These are phyloP conservation scores for Ciconia nigra DNA, from an alignment of 2,797 vertebrate genomes.

Conservation along the genomic window DNA sequence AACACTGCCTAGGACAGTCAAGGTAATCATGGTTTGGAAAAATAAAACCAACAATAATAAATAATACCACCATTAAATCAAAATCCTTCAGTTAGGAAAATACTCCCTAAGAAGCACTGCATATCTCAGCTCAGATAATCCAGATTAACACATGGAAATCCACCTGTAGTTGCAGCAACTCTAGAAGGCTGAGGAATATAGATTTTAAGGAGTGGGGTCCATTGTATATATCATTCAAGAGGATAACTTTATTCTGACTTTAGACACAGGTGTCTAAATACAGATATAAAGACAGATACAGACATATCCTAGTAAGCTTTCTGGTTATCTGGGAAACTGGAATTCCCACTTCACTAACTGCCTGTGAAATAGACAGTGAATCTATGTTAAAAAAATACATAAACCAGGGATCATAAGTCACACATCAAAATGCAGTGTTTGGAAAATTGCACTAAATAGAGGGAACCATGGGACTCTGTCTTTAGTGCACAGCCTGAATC, in stretches of 20 bases:
- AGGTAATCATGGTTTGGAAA: neutral
- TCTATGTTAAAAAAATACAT: neutral
- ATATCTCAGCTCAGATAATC: neutral
- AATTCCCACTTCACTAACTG: neutral
- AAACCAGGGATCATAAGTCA: neutral
- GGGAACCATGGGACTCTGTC: neutral
- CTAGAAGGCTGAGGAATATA: neutral
- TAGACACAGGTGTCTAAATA: neutral
- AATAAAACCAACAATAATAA: neutral
- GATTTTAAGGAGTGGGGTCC: neutral
- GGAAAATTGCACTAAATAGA: neutral
- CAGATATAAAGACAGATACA: neutral
- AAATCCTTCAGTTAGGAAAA: neutral
- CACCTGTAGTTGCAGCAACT: neutral
- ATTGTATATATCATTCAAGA: neutral
- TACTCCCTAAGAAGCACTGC: neutral
- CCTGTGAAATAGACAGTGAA: neutral
- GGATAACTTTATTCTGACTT: neutral
- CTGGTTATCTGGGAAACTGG: neutral
- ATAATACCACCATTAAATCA: neutral
- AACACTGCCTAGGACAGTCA: neutral
- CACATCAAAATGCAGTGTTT: neutral
- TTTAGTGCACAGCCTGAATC: neutral
- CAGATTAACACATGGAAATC: neutral
- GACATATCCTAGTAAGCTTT: neutral